phyloP scores from a whole-genome alignment of 2,797 vertebrate genomes.

The Gambusia yucatana region DNA sequence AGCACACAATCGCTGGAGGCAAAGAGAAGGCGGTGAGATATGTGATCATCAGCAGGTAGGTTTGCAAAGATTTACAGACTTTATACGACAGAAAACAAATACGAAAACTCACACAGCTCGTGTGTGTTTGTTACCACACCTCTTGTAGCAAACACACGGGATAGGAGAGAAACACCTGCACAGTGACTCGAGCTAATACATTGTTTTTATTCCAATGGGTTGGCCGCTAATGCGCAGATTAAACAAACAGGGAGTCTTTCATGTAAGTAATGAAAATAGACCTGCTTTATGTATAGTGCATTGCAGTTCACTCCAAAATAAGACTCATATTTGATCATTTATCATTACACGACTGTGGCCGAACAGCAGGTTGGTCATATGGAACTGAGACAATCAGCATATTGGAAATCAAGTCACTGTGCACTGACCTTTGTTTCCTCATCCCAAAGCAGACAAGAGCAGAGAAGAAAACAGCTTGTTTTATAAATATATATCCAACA shows the following conservation, averaged over 20 bases:
- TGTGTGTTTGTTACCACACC: conserved; percentile 55
- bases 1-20: conserved; percentile 32
- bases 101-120: conserved; percentile 36
- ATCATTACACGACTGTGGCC: conserved; percentile 53
- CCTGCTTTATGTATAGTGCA: conserved; percentile 46
- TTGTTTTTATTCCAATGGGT: conserved; percentile 46
- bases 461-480: conserved; percentile 42
- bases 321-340: conserved; percentile 55
- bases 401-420: conserved; percentile 74
- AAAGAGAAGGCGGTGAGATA: conserved; percentile 26
- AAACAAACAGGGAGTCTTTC: conserved; percentile 50
- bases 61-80: conserved; percentile 38
- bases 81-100: conserved; percentile 44
- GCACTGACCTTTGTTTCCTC: conserved; percentile 74
- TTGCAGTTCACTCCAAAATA: conserved; percentile 39
- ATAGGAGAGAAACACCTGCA: conserved; percentile 77
- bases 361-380: conserved; percentile 62
- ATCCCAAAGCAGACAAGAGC: conserved; percentile 67
- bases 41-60: conserved; percentile 41
- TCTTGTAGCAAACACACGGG: conserved; percentile 68
- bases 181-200: conserved; percentile 67
- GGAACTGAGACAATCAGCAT: conserved; percentile 57
- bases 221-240: conserved; percentile 54
- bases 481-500: conserved; percentile 26
- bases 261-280: conserved; percentile 59